A percentile compares a stretch with the other conserved stretches of the same genome.
Conservation (phyloP, 1,140 invertebrate species). For the Neelides sp. region DNA sequence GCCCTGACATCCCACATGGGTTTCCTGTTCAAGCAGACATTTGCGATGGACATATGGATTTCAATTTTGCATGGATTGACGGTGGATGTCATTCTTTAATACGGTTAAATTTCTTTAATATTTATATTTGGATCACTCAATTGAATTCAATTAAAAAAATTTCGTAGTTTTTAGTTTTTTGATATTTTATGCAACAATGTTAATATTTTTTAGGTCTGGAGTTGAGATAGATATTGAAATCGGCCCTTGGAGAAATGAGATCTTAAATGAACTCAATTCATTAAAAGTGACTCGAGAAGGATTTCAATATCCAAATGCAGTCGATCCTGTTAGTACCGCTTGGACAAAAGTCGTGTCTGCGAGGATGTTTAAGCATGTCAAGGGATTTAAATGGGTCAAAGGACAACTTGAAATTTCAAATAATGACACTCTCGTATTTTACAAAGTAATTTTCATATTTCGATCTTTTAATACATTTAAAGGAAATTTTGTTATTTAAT, state of each 20-base stretch:
- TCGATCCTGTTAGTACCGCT: conserved; percentile 14
- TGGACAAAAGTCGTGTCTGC: conserved; percentile 21
- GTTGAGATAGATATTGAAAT: conserved; percentile 24
- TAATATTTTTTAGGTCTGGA: conserved; percentile 7
- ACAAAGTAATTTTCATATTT: conserved; percentile 13
- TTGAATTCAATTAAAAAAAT: not conserved
- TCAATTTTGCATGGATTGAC: not conserved
- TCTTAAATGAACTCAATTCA: conserved; percentile 17
- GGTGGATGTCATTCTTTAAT: not conserved
- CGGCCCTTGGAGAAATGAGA: conserved; percentile 28
- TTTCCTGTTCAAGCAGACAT: not conserved
- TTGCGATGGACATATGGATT: not conserved
- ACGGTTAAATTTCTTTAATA: not conserved
- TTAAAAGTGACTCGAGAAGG: conserved; percentile 7
- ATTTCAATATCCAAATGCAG: conserved; percentile 24
- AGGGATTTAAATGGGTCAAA: conserved; percentile 1
- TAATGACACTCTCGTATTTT: conserved; percentile 27
- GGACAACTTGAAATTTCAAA: conserved; percentile 28
- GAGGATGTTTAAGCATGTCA: conserved; percentile 13
- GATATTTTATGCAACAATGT: not conserved
- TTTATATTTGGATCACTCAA: not conserved
- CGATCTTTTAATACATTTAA: not conserved
- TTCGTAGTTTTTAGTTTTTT: not conserved
- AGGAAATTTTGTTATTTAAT: not conserved
- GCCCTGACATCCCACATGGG: conserved; percentile 20